These are phyloP conservation scores for Paramisgurnus dabryanus DNA, from an alignment of 2,113 vertebrate species.

Conservation along the genomic window DNA sequence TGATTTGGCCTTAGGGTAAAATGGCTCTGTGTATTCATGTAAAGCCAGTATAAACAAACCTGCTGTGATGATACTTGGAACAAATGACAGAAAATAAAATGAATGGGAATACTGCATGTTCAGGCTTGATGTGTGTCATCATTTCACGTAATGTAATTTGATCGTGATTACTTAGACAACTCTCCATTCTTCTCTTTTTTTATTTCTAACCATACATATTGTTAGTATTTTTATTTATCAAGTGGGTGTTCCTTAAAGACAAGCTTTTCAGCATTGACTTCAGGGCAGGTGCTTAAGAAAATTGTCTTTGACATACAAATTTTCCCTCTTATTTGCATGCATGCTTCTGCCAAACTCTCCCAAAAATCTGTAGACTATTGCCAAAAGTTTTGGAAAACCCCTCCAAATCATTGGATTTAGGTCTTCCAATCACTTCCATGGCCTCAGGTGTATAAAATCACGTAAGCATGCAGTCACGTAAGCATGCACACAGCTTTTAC, in stretches of 20 bases:
- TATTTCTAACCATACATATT: no score
- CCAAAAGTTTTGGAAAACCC: no score
- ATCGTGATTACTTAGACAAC: neutral
- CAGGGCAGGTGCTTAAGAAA: neutral
- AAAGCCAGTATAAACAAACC: neutral
- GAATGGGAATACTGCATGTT: neutral
- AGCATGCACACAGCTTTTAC: no score
- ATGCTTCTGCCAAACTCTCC: neutral
- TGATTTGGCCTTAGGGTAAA: conserved; percentile 13
- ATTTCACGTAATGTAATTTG: neutral
- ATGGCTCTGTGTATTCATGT: neutral
- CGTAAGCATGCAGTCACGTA: no score
- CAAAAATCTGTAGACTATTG: neutral
- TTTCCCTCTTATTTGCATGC: conserved; percentile 2
- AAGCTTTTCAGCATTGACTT: neutral
- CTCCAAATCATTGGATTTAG: no score
- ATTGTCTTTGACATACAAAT: neutral
- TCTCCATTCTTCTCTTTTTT: neutral
- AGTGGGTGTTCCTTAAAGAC: neutral
- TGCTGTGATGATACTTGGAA: neutral
- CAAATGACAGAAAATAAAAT: neutral
- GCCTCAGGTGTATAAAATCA: no score
- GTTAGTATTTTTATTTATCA: neutral
- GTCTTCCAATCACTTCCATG: no score
- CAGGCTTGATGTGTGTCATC: neutral